Conservation (phyloP, 2,888 invertebrate species). For the Drosophila fulvimacula region DNA sequence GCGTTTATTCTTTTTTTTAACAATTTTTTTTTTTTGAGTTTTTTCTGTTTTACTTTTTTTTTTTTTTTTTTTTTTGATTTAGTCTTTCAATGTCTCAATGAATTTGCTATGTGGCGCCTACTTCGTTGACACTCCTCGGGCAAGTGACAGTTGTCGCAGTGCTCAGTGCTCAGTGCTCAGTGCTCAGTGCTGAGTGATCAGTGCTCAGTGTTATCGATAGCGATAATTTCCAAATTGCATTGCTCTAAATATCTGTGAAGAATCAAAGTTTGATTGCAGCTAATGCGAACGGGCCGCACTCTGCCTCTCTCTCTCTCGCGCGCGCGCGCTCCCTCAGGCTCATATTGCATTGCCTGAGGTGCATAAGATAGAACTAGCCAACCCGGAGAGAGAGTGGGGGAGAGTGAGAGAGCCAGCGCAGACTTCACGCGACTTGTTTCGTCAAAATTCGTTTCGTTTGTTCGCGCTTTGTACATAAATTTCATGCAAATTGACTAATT, state of each 20-base stretch:
- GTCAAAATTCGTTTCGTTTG: conserved; percentile 71
- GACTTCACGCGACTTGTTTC: not conserved
- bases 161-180: not conserved
- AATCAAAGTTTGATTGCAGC: too few species aligned
- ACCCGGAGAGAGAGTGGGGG: not conserved
- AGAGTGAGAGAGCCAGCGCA: not conserved
- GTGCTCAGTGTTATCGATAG: not conserved
- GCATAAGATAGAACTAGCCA: too few species aligned
- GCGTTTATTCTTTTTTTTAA: not conserved
- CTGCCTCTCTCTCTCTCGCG: too few species aligned
- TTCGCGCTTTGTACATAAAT: conserved; percentile 78
- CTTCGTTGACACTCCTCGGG: too few species aligned
- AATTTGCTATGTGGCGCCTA: not conserved
- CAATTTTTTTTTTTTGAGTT: not conserved
- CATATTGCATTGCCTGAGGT: too few species aligned
- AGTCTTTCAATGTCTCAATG: not conserved
- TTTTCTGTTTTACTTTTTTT: not conserved
- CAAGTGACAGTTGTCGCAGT: not conserved
- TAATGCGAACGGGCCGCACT: too few species aligned
- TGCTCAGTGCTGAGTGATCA: not conserved
- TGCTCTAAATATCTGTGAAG: too few species aligned
- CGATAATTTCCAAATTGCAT: not conserved
- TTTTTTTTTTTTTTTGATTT: not conserved
- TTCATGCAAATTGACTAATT: conserved; percentile 83
- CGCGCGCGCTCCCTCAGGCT: too few species aligned